These are phyloP conservation scores for Desmodus rotundus DNA, from an alignment of 2,113 vertebrate species.

Conservation along the genomic window DNA sequence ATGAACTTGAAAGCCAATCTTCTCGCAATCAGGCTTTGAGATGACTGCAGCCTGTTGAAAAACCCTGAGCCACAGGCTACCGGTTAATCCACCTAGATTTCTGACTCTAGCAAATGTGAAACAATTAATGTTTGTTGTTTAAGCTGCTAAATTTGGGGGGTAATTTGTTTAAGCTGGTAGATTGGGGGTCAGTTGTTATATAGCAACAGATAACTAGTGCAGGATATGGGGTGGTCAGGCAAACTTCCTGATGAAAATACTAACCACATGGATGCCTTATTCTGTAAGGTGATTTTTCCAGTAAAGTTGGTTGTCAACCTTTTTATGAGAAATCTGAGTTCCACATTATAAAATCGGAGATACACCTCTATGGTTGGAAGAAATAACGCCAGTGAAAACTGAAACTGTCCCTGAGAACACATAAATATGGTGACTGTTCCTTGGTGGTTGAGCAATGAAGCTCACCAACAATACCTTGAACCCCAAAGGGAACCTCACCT, in stretches of 20 bases:
- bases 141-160: not conserved
- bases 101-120: not conserved
- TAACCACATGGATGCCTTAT: not conserved
- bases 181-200: not conserved
- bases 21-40: not conserved
- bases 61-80: not conserved
- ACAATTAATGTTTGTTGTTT: not conserved
- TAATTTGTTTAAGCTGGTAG: not conserved
- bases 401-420: not conserved
- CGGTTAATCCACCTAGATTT: not conserved
- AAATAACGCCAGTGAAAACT: not conserved
- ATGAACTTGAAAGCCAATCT: not conserved
- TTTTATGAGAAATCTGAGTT: not conserved
- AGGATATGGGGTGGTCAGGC: not conserved
- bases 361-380: not conserved
- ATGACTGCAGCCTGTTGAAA: not conserved
- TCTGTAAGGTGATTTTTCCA: not conserved
- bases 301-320: not conserved
- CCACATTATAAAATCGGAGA: not conserved
- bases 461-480: too few relatives aligned
- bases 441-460: not conserved
- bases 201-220: not conserved
- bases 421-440: not conserved
- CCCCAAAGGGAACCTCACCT: not conserved
- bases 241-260: not conserved